phyloP scores from a whole-genome alignment of 2,113 vertebrate species.

The Oncorhynchus kisutch region DNA sequence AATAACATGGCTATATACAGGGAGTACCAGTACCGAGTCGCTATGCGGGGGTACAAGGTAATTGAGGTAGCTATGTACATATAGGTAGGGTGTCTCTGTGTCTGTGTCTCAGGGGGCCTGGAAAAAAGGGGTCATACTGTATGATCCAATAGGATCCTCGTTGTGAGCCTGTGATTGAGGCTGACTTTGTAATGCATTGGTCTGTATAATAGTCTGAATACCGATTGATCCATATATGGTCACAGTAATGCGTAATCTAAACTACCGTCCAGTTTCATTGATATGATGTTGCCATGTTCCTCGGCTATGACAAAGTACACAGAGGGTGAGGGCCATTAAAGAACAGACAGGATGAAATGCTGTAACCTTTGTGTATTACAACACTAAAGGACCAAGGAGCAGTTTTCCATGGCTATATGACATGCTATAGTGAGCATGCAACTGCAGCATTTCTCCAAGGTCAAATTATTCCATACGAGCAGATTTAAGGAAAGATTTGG shows the following conservation, averaged over 20 bases:
- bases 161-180: background rate
- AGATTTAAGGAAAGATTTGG: slow-evolving; percentile 15
- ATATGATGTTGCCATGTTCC: background rate
- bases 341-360: background rate
- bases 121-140: background rate
- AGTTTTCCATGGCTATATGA: slow-evolving; percentile 20
- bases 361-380: background rate
- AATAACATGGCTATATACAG: too few species aligned
- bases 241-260: background rate
- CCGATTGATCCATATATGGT: background rate
- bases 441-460: slow-evolving; percentile 45
- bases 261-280: slow-evolving; percentile 1
- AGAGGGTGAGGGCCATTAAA: background rate
- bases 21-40: too few species aligned
- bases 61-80: too few species aligned
- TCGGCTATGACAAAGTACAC: background rate
- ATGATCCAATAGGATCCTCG: background rate
- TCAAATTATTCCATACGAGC: slow-evolving; percentile 54
- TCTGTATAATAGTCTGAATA: background rate
- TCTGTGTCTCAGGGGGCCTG: background rate
- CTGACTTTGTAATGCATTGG: background rate
- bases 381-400: background rate
- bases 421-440: slow-evolving; percentile 47
- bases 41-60: too few species aligned
- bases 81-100: too few species aligned